Evolutionary conservation across 2,113 vertebrate genomes (phyloP).

Genomic region (Microcebus lehilahytsara): DNA sequence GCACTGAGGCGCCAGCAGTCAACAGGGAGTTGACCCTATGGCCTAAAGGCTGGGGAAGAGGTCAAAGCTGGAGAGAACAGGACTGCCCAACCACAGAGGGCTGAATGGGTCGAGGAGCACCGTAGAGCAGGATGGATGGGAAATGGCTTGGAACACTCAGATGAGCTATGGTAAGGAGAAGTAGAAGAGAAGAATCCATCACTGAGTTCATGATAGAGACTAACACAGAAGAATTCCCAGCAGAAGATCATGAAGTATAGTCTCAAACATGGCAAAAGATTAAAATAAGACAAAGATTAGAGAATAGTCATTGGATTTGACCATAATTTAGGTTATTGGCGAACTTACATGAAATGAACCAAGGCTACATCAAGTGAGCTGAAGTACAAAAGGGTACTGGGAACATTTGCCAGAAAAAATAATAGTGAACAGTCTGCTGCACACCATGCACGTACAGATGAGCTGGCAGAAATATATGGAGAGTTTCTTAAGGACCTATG

Average conservation of each 20-base stretch:
- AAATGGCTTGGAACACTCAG: not conserved
- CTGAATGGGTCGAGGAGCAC: not conserved
- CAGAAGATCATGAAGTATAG: not conserved
- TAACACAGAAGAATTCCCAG: not conserved
- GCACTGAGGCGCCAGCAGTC: too few species aligned
- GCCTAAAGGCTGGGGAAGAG: not conserved
- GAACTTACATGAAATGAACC: not conserved
- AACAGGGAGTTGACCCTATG: not conserved
- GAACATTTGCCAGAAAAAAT: not conserved
- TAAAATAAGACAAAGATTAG: not conserved
- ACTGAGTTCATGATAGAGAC: not conserved
- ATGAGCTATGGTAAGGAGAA: not conserved
- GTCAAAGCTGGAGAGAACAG: not conserved
- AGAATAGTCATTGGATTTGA: not conserved
- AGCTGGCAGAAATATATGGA: not conserved
- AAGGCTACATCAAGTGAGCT: not conserved
- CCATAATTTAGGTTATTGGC: not conserved
- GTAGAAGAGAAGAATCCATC: not conserved
- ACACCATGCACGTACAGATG: too few species aligned
- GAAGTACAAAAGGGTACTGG: not conserved
- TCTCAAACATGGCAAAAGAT: not conserved
- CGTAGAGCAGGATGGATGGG: not conserved
- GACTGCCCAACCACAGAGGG: not conserved
- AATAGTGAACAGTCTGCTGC: not conserved
- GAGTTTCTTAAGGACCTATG: not conserved